Conservation (phyloP, 2,797 vertebrate genomes). For the Acipenser ruthenus region DNA sequence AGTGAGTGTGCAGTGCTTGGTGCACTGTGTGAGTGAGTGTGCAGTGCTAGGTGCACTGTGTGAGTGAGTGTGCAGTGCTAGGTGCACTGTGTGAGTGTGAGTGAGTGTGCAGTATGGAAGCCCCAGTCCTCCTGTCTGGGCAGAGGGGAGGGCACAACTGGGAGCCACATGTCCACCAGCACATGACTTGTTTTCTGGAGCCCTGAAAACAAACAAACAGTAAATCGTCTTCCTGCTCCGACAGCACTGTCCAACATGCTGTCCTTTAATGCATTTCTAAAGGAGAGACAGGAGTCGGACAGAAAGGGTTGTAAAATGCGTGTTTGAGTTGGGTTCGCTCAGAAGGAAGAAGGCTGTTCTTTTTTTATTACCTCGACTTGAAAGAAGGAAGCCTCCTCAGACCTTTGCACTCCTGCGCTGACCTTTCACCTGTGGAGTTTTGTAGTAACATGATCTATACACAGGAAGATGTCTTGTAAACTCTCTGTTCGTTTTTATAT, state of each 20-base stretch:
- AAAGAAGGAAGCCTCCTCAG: constrained; percentile 1
- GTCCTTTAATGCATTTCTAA: neutral
- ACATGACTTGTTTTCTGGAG: neutral
- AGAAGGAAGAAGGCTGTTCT: neutral
- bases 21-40: too few species aligned
- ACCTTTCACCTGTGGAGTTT: neutral
- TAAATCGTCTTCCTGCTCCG: neutral
- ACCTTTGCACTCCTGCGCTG: neutral
- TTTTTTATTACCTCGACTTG: constrained; percentile 1
- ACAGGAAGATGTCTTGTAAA: neutral
- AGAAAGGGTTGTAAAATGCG: neutral
- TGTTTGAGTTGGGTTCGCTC: neutral
- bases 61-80: neutral
- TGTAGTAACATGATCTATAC: neutral
- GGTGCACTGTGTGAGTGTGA: neutral
- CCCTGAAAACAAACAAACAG: neutral
- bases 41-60: too few species aligned
- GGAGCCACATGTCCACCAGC: neutral
- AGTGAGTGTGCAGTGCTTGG: too few species aligned
- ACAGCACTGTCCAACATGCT: neutral
- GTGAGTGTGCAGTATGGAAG: neutral
- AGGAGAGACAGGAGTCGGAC: neutral
- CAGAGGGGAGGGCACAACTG: neutral
- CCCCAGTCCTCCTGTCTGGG: neutral
- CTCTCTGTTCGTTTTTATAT: neutral